Percentiles rank a stretch among this genome's conserved stretches.
These are phyloP conservation scores for Diplodus puntazzo DNA, from an alignment of 2,797 vertebrate genomes.

Conservation along the genomic window DNA sequence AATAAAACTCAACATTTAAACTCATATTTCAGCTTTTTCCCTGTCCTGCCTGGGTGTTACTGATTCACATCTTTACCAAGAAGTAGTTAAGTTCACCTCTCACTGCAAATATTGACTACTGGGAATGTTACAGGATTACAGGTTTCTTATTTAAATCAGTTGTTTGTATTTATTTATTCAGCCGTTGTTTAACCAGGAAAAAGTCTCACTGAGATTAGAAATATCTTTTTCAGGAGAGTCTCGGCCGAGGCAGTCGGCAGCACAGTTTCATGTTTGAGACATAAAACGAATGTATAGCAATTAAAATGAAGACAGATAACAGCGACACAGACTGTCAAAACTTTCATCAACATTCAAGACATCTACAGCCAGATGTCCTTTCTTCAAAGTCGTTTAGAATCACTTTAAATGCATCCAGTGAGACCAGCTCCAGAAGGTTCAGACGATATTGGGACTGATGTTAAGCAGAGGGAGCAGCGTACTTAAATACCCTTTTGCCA, in stretches of 20 bases:
- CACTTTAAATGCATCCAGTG: too few species aligned
- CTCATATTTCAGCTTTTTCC: background rate
- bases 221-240: background rate
- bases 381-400: too few species aligned
- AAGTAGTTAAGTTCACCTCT: background rate
- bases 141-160: background rate
- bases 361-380: too few species aligned
- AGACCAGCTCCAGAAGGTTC: too few species aligned
- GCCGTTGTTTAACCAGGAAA: background rate
- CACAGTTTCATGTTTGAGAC: background rate
- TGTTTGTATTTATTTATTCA: background rate
- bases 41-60: background rate
- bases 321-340: too few species aligned
- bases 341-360: background rate
- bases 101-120: background rate
- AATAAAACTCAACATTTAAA: background rate
- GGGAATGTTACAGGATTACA: background rate
- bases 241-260: background rate
- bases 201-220: background rate
- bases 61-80: background rate
- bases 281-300: background rate
- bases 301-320: too few species aligned
- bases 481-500: too few species aligned
- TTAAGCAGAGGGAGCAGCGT: too few species aligned
- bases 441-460: too few species aligned